Conservation (phyloP, 2,113 vertebrate species). For the Scalopus aquaticus region DNA sequence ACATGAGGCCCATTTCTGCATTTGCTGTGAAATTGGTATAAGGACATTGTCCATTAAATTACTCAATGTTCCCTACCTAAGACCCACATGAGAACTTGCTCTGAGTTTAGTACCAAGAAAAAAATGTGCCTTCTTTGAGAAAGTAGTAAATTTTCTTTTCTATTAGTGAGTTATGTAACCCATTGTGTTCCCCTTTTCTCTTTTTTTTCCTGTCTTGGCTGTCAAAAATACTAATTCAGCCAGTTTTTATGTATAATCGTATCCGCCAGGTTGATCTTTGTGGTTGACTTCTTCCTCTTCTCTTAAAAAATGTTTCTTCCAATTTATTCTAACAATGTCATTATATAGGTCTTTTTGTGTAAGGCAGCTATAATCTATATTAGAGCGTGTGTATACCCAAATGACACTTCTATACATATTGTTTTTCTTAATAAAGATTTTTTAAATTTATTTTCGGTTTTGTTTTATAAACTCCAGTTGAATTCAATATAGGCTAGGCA, state of each 20-base stretch:
- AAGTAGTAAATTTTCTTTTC: constrained; percentile 49
- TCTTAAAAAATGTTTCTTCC: not conserved
- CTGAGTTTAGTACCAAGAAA: constrained; percentile 24
- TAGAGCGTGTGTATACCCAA: not conserved
- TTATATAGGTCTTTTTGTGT: not conserved
- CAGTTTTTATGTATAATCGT: not conserved
- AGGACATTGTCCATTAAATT: constrained; percentile 60
- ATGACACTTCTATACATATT: constrained; percentile 7
- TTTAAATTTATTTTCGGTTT: not conserved
- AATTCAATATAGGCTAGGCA: not conserved
- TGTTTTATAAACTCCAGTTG: constrained; percentile 16
- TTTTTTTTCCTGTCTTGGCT: not conserved
- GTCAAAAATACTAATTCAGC: not conserved
- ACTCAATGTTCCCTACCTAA: constrained; percentile 61
- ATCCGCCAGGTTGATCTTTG: not conserved
- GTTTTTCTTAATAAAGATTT: not conserved
- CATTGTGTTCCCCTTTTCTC: not conserved
- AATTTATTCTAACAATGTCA: not conserved
- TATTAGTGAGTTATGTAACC: constrained; percentile 38
- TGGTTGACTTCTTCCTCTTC: not conserved
- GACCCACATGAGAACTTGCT: constrained; percentile 52
- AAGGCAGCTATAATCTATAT: not conserved
- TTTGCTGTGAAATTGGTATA: constrained; percentile 56
- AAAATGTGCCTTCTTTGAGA: constrained; percentile 43
- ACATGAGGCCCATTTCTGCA: constrained; percentile 37